Evolutionary conservation across 2,113 vertebrate genomes (phyloP).

Genomic region (Promerops cafer): DNA sequence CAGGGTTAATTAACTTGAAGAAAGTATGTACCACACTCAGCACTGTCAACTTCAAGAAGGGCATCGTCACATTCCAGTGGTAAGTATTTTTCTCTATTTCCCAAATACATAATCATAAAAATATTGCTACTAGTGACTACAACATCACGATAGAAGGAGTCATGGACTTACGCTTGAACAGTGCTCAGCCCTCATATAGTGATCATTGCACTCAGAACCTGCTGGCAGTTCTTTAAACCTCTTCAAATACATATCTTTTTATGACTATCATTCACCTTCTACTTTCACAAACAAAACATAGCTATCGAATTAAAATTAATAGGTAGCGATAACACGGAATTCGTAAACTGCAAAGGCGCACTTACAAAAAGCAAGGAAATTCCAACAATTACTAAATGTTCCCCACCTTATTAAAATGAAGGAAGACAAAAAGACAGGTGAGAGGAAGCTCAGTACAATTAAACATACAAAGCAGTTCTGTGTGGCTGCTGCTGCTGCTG

Average conservation of each 20-base stretch:
- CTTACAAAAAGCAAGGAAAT: background rate
- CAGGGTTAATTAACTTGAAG: background rate
- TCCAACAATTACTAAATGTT: background rate
- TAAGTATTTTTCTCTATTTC: background rate
- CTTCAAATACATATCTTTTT: background rate
- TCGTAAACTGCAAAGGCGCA: background rate
- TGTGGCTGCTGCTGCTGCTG: background rate
- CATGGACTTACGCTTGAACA: background rate
- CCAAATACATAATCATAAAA: background rate
- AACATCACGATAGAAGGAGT: background rate
- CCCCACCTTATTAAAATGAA: background rate
- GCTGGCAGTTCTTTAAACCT: background rate
- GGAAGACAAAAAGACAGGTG: background rate
- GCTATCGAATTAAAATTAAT: background rate
- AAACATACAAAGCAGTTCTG: background rate
- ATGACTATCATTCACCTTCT: background rate
- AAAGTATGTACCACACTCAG: background rate
- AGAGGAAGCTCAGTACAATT: background rate
- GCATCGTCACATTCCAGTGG: background rate
- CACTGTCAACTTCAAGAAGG: background rate
- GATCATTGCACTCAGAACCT: background rate
- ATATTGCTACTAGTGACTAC: background rate
- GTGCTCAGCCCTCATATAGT: background rate
- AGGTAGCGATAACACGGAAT: background rate
- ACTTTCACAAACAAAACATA: background rate